Evolutionary conservation across 2,888 invertebrate species (phyloP).

Genomic region (Dryomyza anilis): DNA sequence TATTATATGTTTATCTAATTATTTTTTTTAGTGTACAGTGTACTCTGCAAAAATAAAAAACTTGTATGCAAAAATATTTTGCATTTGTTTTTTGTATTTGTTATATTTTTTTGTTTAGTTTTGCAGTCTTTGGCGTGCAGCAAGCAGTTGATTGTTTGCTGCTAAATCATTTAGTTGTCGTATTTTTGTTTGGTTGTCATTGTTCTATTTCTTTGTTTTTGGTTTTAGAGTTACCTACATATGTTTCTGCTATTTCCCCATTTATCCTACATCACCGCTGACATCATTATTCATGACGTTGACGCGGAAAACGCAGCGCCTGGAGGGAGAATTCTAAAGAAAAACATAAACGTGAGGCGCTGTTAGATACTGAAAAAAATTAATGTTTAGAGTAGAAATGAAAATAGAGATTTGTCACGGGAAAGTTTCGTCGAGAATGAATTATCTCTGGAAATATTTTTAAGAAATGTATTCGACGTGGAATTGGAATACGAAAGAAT

Average conservation of each 20-base stretch:
- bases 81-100: neutral
- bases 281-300: constrained; percentile 17
- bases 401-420: neutral
- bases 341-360: too few relatives aligned
- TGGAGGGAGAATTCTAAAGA: neutral
- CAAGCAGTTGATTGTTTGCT: constrained; percentile 13
- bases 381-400: neutral
- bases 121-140: too few relatives aligned
- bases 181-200: neutral
- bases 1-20: too few relatives aligned
- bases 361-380: neutral
- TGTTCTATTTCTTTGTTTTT: neutral
- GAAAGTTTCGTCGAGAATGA: neutral
- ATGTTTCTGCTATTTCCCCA: neutral
- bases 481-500: too few relatives aligned
- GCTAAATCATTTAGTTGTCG: constrained; percentile 5
- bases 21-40: too few relatives aligned
- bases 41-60: too few relatives aligned
- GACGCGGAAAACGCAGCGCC: neutral
- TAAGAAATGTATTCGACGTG: too few relatives aligned
- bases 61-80: too few relatives aligned
- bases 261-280: neutral
- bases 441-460: neutral
- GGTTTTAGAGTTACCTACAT: neutral
- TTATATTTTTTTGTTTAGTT: constrained; percentile 11